These are phyloP conservation scores for Nomia melanderi DNA, from an alignment of 1,140 invertebrate species.

Conservation along the genomic window DNA sequence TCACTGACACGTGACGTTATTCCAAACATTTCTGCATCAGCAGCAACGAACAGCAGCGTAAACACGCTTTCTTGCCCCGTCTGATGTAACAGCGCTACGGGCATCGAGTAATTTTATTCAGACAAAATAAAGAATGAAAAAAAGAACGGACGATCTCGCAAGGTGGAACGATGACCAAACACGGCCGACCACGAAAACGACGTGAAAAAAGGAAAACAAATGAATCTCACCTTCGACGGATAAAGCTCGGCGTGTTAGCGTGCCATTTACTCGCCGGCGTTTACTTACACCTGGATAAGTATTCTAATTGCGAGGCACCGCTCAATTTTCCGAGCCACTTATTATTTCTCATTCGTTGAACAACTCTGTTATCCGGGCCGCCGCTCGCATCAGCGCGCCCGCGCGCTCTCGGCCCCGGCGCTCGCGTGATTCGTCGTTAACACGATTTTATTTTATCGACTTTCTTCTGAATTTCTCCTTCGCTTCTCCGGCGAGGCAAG, in stretches of 20 bases:
- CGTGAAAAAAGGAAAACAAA: neutral
- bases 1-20: no score
- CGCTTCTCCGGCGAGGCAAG: neutral
- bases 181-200: no score
- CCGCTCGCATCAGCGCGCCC: neutral
- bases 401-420: neutral
- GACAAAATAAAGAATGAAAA: no score
- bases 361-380: neutral
- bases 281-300: neutral
- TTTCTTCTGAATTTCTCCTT: conserved; percentile 32
- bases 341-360: neutral
- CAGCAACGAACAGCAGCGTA: no score
- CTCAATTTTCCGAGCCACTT: conserved; percentile 19
- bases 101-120: no score
- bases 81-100: no score
- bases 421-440: conserved; percentile 12
- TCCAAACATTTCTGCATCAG: no score
- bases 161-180: no score
- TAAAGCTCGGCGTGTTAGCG: neutral
- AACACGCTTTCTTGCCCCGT: no score
- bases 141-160: no score
- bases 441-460: neutral
- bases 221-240: neutral
- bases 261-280: neutral
- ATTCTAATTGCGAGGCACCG: conserved; percentile 5